Conservation (phyloP, 2,797 vertebrate species). For the Sorex maritimensis region DNA sequence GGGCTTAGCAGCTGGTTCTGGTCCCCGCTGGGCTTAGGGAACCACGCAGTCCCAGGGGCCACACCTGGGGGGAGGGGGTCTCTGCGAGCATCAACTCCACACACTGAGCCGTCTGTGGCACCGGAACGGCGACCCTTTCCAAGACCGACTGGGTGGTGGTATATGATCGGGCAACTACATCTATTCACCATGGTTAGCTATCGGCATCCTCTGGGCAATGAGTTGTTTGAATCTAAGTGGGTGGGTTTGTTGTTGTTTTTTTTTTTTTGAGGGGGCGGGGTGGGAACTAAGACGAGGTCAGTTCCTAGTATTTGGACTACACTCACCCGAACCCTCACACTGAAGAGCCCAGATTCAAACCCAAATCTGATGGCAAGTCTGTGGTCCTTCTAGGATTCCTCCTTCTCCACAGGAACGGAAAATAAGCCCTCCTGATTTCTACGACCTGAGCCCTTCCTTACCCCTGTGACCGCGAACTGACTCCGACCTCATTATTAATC, state of each 20-base stretch:
- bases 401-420: background rate
- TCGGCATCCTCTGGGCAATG: background rate
- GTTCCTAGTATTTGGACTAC: background rate
- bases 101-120: no score
- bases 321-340: background rate
- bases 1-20: no score
- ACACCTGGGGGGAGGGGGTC: no score
- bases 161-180: constrained; percentile 8
- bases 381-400: background rate
- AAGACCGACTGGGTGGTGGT: background rate
- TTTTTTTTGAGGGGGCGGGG: background rate
- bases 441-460: background rate
- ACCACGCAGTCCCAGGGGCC: no score
- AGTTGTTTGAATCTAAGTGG: background rate
- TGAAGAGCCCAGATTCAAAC: background rate
- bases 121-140: background rate
- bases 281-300: background rate
- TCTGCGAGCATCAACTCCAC: no score
- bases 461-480: background rate
- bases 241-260: background rate
- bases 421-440: background rate
- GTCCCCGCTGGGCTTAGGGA: no score
- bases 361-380: background rate
- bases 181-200: background rate
- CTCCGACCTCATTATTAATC: background rate